Conservation (phyloP, 2,797 vertebrate species). For the Sorex maritimensis region DNA sequence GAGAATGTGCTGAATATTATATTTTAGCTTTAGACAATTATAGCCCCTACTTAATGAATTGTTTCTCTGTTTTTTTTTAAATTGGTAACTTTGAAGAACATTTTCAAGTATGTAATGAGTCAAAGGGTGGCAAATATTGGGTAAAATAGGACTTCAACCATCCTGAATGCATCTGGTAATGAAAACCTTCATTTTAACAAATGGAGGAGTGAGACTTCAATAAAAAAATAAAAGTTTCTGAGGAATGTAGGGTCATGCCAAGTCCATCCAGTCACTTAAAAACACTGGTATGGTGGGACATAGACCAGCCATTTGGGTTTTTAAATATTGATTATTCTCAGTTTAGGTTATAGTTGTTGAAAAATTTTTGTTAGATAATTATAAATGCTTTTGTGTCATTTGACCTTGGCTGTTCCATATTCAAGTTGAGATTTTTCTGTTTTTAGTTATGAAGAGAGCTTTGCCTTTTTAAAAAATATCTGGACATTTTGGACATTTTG, state of each 20-base stretch:
- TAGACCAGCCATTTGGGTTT: not conserved
- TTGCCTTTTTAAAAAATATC: not conserved
- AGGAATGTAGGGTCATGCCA: not conserved
- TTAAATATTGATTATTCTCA: not conserved
- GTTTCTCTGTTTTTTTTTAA: conserved; percentile 28
- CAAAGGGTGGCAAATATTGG: conserved; percentile 30
- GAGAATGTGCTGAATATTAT: conserved; percentile 31
- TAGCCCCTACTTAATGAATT: not conserved
- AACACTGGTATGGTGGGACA: not conserved
- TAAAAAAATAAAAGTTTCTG: conserved; percentile 45
- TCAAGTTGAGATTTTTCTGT: not conserved
- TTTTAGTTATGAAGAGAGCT: not conserved
- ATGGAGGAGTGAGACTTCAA: not conserved
- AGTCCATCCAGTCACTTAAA: conserved; percentile 12
- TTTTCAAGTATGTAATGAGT: conserved; percentile 54
- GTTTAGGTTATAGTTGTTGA: not conserved
- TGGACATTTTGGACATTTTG: not conserved
- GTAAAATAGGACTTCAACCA: conserved; percentile 8
- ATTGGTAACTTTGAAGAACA: conserved; percentile 56
- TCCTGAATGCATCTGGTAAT: conserved; percentile 42
- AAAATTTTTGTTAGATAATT: conserved; percentile 39
- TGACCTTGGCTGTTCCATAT: not conserved
- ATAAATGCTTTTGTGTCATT: not conserved
- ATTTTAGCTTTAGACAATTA: conserved; percentile 25
- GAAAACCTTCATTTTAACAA: conserved; percentile 55